These are phyloP conservation scores for Tetragonula clypearis DNA, from an alignment of 1,140 invertebrate genomes.

Conservation along the genomic window DNA sequence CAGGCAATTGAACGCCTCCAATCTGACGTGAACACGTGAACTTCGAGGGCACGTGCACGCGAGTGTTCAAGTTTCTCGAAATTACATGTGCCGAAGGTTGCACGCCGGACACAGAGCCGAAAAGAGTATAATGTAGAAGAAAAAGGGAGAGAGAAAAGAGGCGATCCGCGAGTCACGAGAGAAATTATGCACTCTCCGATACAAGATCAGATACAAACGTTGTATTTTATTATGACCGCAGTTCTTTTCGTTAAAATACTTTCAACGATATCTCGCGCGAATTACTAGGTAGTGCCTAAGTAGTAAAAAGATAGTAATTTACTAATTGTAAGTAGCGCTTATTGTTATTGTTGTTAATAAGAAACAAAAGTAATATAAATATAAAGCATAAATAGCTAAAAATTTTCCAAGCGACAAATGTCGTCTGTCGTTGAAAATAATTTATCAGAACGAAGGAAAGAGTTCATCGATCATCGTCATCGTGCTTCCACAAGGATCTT, in stretches of 20 bases:
- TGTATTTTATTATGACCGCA: background rate
- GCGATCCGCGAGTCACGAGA: background rate
- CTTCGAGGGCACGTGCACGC: conserved; percentile 1
- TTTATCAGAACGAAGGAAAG: too few species aligned
- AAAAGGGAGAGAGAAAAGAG: background rate
- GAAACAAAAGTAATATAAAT: background rate
- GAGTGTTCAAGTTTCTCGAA: conserved; percentile 17
- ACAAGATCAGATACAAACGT: background rate
- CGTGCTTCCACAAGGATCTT: too few species aligned
- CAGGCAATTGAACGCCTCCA: background rate
- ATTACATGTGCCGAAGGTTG: conserved; percentile 23
- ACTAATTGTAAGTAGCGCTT: background rate
- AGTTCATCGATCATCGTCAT: too few species aligned
- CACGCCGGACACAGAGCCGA: background rate
- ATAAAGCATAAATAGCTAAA: background rate
- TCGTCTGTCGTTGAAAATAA: too few species aligned
- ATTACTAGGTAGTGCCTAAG: too few species aligned
- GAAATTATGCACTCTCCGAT: background rate
- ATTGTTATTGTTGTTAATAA: background rate
- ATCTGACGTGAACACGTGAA: conserved; percentile 24
- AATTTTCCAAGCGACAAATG: background rate
- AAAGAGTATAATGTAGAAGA: background rate
- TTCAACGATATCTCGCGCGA: too few species aligned
- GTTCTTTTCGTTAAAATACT: background rate
- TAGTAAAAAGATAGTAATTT: background rate